A percentile compares a stretch with the other conserved stretches of the same genome.
Evolutionary conservation across 2,888 invertebrate species (phyloP).

Genomic region (Ormyrus pomaceus): DNA sequence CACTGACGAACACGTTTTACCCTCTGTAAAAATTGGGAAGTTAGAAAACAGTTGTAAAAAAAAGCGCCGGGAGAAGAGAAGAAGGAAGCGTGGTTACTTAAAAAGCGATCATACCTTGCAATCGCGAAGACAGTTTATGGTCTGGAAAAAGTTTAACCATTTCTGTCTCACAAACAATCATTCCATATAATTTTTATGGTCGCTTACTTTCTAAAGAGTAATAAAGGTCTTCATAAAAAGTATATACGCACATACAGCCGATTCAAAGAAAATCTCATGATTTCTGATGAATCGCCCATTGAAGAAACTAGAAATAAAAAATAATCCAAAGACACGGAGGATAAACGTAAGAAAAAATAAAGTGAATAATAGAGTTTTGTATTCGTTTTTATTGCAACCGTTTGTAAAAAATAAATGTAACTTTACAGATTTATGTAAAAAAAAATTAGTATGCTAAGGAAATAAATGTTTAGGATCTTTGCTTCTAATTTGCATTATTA

Average conservation of each 20-base stretch:
- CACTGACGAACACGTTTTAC: slow-evolving; percentile 3
- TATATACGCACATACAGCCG: slow-evolving; percentile 11
- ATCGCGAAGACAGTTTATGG: slow-evolving; percentile 36
- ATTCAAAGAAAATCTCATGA: slow-evolving; percentile 20
- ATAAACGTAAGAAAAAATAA: too few relatives aligned
- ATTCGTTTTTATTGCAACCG: too few relatives aligned
- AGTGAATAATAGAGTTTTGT: too few relatives aligned
- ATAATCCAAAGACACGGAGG: neutral
- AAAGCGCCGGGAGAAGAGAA: neutral
- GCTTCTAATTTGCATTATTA: too few relatives aligned
- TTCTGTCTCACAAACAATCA: slow-evolving; percentile 50
- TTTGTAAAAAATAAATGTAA: too few relatives aligned
- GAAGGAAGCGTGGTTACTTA: slow-evolving; percentile 33
- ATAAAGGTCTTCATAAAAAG: slow-evolving; percentile 31
- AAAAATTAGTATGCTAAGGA: too few relatives aligned
- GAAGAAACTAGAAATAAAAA: slow-evolving; percentile 30
- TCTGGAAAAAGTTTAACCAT: slow-evolving; percentile 47
- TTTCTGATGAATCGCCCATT: slow-evolving; percentile 17
- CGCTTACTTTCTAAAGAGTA: slow-evolving; percentile 35
- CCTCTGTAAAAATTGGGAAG: slow-evolving; percentile 29
- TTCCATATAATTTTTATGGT: slow-evolving; percentile 52
- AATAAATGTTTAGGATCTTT: too few relatives aligned
- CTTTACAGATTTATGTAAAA: too few relatives aligned
- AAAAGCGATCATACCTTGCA: slow-evolving; percentile 42
- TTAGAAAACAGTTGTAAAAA: slow-evolving; percentile 43